Base-by-base conservation (phyloP, 2,113 vertebrate species). In the Tenebrosternarchus preto region DNA sequence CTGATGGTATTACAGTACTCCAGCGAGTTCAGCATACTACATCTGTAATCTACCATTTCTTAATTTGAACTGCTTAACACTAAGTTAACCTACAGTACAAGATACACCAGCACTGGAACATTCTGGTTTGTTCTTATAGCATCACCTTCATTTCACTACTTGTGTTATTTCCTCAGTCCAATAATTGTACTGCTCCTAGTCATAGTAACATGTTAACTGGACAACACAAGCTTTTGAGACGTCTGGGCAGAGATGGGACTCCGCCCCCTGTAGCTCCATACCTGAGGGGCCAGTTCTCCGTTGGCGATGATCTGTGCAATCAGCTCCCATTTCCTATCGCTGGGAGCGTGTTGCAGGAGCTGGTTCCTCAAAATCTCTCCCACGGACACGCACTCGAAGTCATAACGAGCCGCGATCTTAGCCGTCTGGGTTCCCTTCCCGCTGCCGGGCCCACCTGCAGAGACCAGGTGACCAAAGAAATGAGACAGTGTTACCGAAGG, bases 291-390 rank as follows among this genome's bases (percentile, higher is more conserved):
- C 68, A 90, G 77, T 60, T 86, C 81, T 29, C 80, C 78, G 1
- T 86, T 90, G 77, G 91, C 87, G n/a, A 92, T 91, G 67, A 92
- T 92, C 80, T 91, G 85, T 22, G 91, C 91, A 9, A 92, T 92
- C n/a, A 92, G 73, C 36, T 91, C 90, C 91, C 91, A 92, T 68
- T 92, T 92, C 70, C 87, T 82, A 64, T 92, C 89, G 7, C 89
- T 92, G 70, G 87, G 81, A 43, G 91, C 91, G 4, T 85, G 89
- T 6, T 88, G 89, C 22, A 92, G 85, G 70, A 91, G 78, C 83
- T 91, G 91, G 29, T 88, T 88, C 50, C 91, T 87, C 59, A 92
- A 79, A 39, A 92, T 89, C 50, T 92, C 91, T 0, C 91, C 91
- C 0, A 92, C 89, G 0, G 90, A 92, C 68, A 92, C 61, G n/a